Conservation (phyloP, 2,797 vertebrate genomes). For the Poeciliopsis infans region DNA sequence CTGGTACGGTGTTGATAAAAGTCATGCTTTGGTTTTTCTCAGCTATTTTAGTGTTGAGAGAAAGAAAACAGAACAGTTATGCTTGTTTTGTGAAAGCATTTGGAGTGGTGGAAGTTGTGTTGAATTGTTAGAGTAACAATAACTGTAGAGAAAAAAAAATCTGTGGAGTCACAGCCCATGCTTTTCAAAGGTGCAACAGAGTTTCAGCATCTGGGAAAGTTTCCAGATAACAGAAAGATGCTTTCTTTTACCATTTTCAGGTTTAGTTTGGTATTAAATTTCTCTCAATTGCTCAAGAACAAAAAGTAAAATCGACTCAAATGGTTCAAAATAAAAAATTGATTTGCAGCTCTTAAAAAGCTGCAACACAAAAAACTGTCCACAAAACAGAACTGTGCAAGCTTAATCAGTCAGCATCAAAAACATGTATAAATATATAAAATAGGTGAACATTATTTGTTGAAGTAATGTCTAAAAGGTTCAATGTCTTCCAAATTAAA, state of each 20-base stretch:
- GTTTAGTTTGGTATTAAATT: neutral
- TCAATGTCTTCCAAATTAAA: neutral
- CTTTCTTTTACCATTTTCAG: neutral
- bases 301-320: neutral
- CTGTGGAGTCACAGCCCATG: neutral
- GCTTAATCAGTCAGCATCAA: neutral
- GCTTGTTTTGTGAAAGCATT: neutral
- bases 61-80: neutral
- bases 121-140: neutral
- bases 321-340: neutral
- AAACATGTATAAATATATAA: neutral
- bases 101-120: neutral
- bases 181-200: neutral
- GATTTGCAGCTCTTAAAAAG: neutral
- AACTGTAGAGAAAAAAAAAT: neutral
- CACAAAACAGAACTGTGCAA: neutral
- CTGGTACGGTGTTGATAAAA: neutral
- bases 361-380: neutral
- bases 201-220: neutral
- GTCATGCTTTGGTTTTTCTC: neutral
- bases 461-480: neutral
- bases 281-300: neutral
- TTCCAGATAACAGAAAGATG: neutral
- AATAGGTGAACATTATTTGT: neutral
- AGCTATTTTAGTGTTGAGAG: neutral